Conservation (phyloP, 2,113 vertebrate species). For the Stigmatopora nigra region DNA sequence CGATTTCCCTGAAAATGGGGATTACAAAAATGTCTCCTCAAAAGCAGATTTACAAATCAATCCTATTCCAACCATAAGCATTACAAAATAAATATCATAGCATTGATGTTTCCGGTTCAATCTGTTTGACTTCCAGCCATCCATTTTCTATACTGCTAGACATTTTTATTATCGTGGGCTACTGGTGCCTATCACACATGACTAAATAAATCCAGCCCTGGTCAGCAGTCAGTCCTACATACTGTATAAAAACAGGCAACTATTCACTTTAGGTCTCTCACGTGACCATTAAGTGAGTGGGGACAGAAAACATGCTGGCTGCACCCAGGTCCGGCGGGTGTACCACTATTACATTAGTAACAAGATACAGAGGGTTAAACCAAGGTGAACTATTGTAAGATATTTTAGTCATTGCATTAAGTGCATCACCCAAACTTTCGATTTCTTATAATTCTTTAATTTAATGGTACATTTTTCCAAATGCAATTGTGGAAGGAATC, state of each 20-base stretch:
- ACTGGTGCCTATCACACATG: neutral
- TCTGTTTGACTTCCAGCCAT: neutral
- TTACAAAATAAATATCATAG: neutral
- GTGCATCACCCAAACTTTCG: too few relatives aligned
- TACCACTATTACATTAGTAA: too few relatives aligned
- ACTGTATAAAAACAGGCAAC: neutral
- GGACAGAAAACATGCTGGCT: too few relatives aligned
- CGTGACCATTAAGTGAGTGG: too few relatives aligned
- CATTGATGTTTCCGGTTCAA: neutral
- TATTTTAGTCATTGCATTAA: too few relatives aligned
- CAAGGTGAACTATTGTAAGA: too few relatives aligned
- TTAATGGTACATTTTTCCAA: too few relatives aligned
- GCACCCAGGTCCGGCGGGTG: too few relatives aligned
- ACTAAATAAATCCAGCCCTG: neutral
- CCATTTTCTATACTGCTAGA: neutral
- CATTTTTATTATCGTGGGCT: neutral
- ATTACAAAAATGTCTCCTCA: conserved; percentile 26
- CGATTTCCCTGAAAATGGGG: conserved; percentile 41
- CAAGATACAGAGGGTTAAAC: too few relatives aligned
- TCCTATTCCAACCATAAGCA: neutral
- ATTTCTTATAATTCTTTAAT: too few relatives aligned
- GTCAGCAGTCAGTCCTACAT: neutral
- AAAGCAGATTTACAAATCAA: conserved; percentile 27
- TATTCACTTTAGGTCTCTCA: neutral
- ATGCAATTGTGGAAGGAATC: too few relatives aligned